Evolutionary conservation across 2,113 vertebrate genomes (phyloP).

Genomic region (Chionomys nivalis): DNA sequence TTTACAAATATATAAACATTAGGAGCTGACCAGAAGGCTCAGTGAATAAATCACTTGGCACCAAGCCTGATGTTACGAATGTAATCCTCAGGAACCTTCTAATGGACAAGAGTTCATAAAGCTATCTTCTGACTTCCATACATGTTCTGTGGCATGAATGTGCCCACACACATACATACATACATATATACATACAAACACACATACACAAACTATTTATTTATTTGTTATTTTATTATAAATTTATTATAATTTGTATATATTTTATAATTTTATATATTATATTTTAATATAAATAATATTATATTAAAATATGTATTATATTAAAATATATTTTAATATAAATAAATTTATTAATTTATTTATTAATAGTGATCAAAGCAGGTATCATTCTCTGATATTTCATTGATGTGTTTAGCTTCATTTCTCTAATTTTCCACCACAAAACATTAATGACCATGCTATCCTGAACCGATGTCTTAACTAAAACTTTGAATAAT

Average conservation of each 20-base stretch:
- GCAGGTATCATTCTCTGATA: background rate
- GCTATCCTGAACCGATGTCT: background rate
- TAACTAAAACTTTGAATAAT: slow-evolving; percentile 5
- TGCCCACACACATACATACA: background rate
- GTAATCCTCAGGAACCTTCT: background rate
- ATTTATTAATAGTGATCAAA: background rate
- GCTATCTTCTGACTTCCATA: background rate
- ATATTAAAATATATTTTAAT: too few species aligned
- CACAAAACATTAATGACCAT: background rate
- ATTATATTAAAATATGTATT: too few species aligned
- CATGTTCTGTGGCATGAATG: background rate
- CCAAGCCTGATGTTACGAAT: too few species aligned
- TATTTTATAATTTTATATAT: too few species aligned
- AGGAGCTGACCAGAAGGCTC: background rate
- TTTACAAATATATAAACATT: background rate
- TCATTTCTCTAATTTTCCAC: slow-evolving; percentile 32
- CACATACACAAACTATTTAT: background rate
- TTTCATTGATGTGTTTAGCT: background rate
- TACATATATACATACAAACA: background rate
- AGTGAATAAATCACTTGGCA: background rate
- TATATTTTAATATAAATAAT: too few species aligned
- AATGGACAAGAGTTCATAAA: background rate
- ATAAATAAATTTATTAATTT: too few species aligned
- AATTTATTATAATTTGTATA: too few species aligned
- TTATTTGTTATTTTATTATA: too few species aligned